Conservation (phyloP, 2,797 vertebrate genomes). For the Rhinatrema bivittatum region DNA sequence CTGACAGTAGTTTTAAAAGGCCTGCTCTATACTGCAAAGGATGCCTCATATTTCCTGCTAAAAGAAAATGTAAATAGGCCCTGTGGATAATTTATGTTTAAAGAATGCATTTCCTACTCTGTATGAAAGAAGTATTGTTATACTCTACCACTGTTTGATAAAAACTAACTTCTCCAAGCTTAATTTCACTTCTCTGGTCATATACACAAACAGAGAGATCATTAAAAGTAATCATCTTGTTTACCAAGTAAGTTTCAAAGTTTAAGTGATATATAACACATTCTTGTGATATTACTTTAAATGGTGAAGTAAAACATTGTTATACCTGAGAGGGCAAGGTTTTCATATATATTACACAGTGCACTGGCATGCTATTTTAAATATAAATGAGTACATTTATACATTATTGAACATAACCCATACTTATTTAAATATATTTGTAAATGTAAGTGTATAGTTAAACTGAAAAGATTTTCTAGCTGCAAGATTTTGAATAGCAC, state of each 20-base stretch:
- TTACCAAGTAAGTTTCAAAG: conserved; percentile 1
- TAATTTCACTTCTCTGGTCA: background rate
- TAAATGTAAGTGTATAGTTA: conserved; percentile 13
- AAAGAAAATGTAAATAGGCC: too few species aligned
- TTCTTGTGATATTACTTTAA: background rate
- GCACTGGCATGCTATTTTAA: conserved; percentile 11
- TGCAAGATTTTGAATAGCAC: conserved; percentile 6
- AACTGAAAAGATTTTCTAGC: background rate
- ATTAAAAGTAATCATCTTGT: background rate
- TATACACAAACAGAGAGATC: background rate
- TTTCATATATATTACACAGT: conserved; percentile 18
- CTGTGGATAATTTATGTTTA: too few species aligned
- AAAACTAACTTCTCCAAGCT: too few species aligned
- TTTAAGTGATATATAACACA: background rate
- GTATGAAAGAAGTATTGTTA: too few species aligned
- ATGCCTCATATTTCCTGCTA: too few species aligned
- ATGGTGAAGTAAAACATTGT: conserved; percentile 6
- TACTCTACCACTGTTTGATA: too few species aligned
- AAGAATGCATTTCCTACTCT: too few species aligned
- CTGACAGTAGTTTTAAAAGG: too few species aligned
- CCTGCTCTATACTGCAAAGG: too few species aligned
- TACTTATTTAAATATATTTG: conserved; percentile 18
- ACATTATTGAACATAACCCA: conserved; percentile 17
- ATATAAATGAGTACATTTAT: conserved; percentile 23
- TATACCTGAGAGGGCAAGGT: conserved; percentile 20